Percentiles rank a stretch among this genome's conserved stretches.
Evolutionary conservation across 2,797 vertebrate genomes (phyloP).

Genomic region (Gallirallus australis): DNA sequence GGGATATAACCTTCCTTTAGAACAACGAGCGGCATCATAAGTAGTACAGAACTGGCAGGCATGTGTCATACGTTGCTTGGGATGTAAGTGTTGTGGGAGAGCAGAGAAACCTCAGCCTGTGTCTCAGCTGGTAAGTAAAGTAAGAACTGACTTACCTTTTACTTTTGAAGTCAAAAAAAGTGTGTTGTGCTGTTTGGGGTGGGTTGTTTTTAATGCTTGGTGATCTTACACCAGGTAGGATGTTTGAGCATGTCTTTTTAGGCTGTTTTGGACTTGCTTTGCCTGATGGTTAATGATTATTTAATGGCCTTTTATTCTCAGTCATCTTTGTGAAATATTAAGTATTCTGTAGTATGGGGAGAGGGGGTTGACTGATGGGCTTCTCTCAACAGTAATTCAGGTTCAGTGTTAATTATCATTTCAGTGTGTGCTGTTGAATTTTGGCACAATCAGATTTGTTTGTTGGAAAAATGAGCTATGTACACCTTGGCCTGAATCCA

Average conservation of each 20-base stretch:
- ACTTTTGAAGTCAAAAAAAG: not conserved
- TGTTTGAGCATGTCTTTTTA: not conserved
- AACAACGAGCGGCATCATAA: not conserved
- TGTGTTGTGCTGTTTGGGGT: not conserved
- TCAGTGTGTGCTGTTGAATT: not conserved
- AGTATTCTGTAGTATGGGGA: not conserved
- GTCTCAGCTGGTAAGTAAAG: constrained; percentile 1
- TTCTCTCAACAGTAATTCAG: not conserved
- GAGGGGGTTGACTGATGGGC: not conserved
- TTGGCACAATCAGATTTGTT: not conserved
- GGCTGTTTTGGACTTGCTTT: not conserved
- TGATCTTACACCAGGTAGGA: not conserved
- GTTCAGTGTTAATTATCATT: not conserved
- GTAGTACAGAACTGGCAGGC: not conserved
- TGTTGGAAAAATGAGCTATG: not conserved
- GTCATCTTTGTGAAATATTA: not conserved
- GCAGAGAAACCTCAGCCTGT: not conserved
- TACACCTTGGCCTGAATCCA: not conserved
- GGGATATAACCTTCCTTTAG: not conserved
- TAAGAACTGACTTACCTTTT: not conserved
- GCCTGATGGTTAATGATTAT: not conserved
- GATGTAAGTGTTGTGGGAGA: not conserved
- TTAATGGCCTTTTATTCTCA: not conserved
- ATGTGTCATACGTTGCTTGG: not conserved
- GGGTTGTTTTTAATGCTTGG: not conserved